Conservation (phyloP, 1,140 invertebrate genomes). For the Drosophila pseudoananassae region DNA sequence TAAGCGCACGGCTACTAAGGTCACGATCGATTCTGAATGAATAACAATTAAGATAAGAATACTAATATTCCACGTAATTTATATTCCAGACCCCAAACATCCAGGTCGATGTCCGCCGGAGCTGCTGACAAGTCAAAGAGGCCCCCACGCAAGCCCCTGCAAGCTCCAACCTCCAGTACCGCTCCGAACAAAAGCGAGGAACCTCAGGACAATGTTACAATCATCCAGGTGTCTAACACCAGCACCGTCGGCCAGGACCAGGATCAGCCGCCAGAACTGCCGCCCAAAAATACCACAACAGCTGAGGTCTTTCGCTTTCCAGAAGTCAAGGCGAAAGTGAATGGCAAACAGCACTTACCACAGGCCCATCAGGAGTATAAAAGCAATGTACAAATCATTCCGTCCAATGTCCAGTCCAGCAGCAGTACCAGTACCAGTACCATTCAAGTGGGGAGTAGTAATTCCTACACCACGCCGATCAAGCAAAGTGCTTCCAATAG, state of each 20-base stretch:
- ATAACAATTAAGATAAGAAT: background rate
- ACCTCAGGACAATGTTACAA: conserved; percentile 74
- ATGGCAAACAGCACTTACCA: conserved; percentile 25
- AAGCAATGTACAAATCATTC: conserved; percentile 84
- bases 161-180: too few relatives aligned
- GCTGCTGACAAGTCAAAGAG: conserved; percentile 67
- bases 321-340: conserved; percentile 56
- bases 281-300: conserved; percentile 52
- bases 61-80: background rate
- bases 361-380: conserved; percentile 69
- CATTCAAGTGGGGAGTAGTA: conserved; percentile 30
- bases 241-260: conserved; percentile 38
- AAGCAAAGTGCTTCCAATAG: conserved; percentile 50
- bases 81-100: conserved; percentile 73
- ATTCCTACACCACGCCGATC: conserved; percentile 64
- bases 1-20: background rate
- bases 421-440: conserved; percentile 59
- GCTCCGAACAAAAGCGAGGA: conserved; percentile 44
- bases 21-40: background rate
- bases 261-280: conserved; percentile 57
- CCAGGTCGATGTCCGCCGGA: conserved; percentile 76
- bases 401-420: conserved; percentile 72
- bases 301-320: conserved; percentile 81
- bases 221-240: conserved; percentile 78
- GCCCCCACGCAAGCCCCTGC: conserved; percentile 25